These are phyloP conservation scores for Armadillidium nasatum DNA, from an alignment of 1,140 invertebrate genomes.

Conservation along the genomic window DNA sequence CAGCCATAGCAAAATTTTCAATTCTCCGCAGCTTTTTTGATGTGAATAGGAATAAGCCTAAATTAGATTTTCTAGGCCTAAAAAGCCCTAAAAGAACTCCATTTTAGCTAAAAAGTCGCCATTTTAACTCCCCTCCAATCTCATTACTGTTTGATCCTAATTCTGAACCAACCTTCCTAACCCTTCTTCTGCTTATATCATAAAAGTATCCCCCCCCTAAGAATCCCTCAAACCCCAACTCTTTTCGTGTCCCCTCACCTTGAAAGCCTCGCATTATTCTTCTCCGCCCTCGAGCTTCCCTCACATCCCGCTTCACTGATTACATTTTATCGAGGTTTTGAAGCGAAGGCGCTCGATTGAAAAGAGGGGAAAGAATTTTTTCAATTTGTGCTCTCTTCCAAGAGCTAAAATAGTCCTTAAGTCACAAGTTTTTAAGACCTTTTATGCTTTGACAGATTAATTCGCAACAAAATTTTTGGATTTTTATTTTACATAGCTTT, in stretches of 20 bases:
- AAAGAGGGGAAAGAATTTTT: background rate
- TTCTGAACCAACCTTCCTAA: background rate
- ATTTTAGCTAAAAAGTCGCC: constrained; percentile 1
- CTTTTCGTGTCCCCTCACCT: constrained; percentile 4
- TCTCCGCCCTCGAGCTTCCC: background rate
- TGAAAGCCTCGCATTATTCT: background rate
- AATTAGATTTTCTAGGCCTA: background rate
- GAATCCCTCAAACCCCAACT: background rate
- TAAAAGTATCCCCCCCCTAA: background rate
- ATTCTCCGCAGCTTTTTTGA: background rate
- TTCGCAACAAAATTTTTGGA: background rate
- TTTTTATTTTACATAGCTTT: background rate
- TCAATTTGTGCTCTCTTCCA: background rate
- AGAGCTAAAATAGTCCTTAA: background rate
- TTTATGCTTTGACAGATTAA: background rate
- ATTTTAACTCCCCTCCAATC: constrained; percentile 11
- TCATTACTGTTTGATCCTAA: constrained; percentile 7
- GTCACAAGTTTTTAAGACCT: background rate
- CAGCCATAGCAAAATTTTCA: background rate
- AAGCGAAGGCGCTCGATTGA: background rate
- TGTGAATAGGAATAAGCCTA: background rate
- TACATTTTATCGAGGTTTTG: constrained; percentile 10
- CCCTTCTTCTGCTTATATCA: background rate
- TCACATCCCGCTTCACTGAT: constrained; percentile 3
- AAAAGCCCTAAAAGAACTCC: constrained; percentile 3